Conservation (phyloP, 2,888 invertebrate species). For the Hyppa rectilinea region DNA sequence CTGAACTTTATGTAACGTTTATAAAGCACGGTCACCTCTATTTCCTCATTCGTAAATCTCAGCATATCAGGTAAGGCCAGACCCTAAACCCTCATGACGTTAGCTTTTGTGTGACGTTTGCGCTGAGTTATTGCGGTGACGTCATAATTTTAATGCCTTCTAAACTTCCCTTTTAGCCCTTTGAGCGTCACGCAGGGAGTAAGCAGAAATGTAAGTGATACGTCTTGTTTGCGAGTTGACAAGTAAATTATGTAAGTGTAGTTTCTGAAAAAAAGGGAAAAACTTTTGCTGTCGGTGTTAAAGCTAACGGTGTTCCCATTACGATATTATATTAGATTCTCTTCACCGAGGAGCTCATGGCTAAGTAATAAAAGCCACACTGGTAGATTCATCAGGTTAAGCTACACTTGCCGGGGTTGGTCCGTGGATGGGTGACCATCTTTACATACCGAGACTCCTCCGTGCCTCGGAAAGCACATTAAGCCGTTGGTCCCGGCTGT, state of each 20-base stretch:
- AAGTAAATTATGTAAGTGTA: background rate
- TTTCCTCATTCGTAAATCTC: conserved; percentile 23
- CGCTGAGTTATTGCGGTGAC: conserved; percentile 59
- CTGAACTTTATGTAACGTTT: too few species aligned
- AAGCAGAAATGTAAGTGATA: conserved; percentile 25
- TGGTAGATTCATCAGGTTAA: too few species aligned
- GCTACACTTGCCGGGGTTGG: too few species aligned
- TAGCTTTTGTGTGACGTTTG: conserved; percentile 58
- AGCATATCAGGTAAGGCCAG: conserved; percentile 54
- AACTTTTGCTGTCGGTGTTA: background rate
- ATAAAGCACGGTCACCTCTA: conserved; percentile 8
- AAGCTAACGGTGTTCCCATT: background rate
- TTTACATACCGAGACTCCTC: too few species aligned
- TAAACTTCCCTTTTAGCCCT: conserved; percentile 47
- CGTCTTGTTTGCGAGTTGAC: background rate
- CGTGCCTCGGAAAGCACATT: too few species aligned
- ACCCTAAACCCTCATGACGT: conserved; percentile 50
- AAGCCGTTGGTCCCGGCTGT: too few species aligned
- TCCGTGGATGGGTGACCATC: too few species aligned
- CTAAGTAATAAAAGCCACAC: too few species aligned
- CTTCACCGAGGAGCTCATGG: too few species aligned
- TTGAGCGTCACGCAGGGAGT: conserved; percentile 28
- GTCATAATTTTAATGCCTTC: conserved; percentile 61
- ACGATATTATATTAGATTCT: too few species aligned
- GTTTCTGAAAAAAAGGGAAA: background rate